phyloP scores from a whole-genome alignment of 92 coral and sea anemone species.

The Actinostola sp. region DNA sequence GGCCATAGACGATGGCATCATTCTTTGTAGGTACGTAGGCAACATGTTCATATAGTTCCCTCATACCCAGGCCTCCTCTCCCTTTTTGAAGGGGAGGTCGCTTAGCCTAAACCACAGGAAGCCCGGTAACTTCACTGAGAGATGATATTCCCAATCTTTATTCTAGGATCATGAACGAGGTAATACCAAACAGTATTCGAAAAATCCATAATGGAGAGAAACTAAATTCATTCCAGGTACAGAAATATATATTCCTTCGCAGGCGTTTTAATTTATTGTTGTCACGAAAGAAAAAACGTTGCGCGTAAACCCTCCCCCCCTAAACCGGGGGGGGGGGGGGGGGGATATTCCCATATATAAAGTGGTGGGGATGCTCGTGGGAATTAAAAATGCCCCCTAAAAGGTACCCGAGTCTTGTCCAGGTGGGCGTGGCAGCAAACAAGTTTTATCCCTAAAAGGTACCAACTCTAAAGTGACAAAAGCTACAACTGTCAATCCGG shows the following conservation, averaged over 20 bases:
- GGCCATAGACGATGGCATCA: conserved; percentile 40
- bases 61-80: not conserved
- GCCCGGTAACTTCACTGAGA: not conserved
- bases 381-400: not conserved
- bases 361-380: not conserved
- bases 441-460: no score
- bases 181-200: conserved; percentile 23
- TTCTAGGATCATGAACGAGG: conserved; percentile 39
- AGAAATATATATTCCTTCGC: not conserved
- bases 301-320: not conserved
- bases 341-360: not conserved
- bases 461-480: no score
- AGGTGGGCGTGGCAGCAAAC: no score
- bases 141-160: not conserved
- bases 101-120: not conserved
- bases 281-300: not conserved
- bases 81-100: not conserved
- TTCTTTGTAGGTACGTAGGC: conserved; percentile 36
- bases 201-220: conserved; percentile 38
- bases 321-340: not conserved
- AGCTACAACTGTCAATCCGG: no score
- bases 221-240: conserved; percentile 29
- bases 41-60: not conserved
- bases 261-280: not conserved
- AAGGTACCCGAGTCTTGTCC: no score